Base-by-base conservation (phyloP, 2,113 vertebrate genomes). In the Rynchops niger region DNA sequence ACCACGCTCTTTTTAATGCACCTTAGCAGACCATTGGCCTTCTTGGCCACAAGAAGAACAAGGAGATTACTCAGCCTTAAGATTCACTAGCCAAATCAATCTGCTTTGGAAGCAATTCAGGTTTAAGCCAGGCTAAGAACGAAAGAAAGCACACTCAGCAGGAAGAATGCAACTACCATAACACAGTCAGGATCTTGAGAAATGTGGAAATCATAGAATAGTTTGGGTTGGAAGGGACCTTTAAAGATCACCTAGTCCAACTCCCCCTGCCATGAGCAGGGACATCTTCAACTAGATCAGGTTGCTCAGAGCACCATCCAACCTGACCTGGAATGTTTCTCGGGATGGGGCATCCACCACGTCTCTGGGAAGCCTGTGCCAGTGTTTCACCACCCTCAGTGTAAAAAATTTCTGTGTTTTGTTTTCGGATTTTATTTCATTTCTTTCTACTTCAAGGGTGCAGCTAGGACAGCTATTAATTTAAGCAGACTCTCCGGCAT, bases 381-480 rank as follows among this genome's bases (percentile, higher is more conserved):
- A 15, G 36, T 11, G 42, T 34, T 43, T 76, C 47, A 50, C 11
- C 32, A 63, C 22, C 3, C 9, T 74, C 7, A 0, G 11, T 0
- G 0, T 58, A 49, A 86, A 80, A 82, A 55, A 0, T 21, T 20
- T 12, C 18, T 42, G 32, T 52, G 20, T 55, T 53, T 36, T 83
- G 22, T 1, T 73, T 83, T 43, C 10, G 9, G 3, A 34, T 52
- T 84, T 71, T 66, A 49, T 73, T 73, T 67, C 4, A 53, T 93
- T 90, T 67, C 14, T 86, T 93, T 84, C 62, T 70, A 29, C 49
- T 71, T 70, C 9, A 16, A 52, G 16, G 23, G 10, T 59, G 36
- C 63, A 76, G 21, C 56, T 50, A 66, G 38, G 15, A 67, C 2
- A 3, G 12, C 11, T 17, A 53, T 58, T 59, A 15, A 3, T 70